These are phyloP conservation scores for Diplolepis rosae DNA, from an alignment of 2,888 invertebrate species.

Conservation along the genomic window DNA sequence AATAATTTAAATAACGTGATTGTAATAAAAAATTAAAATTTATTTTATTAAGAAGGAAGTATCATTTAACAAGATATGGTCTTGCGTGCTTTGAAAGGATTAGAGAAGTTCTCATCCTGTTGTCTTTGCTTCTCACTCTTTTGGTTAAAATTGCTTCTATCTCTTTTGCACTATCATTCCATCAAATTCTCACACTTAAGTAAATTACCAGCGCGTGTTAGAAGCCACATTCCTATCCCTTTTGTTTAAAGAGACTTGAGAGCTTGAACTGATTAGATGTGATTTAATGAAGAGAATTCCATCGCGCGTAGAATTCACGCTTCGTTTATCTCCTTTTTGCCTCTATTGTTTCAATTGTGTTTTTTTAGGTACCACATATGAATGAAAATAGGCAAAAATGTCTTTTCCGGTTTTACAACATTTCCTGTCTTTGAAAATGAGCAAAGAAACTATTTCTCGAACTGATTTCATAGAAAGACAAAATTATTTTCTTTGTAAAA, in stretches of 20 bases:
- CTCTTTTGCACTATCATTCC: constrained; percentile 14
- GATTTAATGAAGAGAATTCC: constrained; percentile 19
- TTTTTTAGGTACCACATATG: not conserved
- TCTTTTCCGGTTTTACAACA: too few relatives aligned
- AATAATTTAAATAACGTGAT: not conserved
- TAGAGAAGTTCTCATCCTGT: not conserved
- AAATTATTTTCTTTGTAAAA: too few relatives aligned
- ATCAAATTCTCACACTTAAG: constrained; percentile 25
- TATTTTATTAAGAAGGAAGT: not conserved
- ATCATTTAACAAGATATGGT: constrained; percentile 13
- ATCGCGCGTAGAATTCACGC: not conserved
- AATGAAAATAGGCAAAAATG: not conserved
- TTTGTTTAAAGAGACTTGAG: not conserved
- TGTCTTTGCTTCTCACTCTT: not conserved
- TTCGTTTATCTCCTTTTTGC: not conserved
- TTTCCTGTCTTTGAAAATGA: too few relatives aligned
- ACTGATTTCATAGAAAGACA: not conserved
- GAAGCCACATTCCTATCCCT: not conserved
- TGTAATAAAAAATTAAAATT: not conserved
- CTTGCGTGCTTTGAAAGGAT: not conserved
- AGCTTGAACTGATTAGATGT: constrained; percentile 2
- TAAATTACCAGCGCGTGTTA: constrained; percentile 27
- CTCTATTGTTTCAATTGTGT: not conserved
- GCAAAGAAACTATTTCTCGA: not conserved
- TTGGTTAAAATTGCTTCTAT: not conserved